These are phyloP conservation scores for Phyllostomus discolor DNA, from an alignment of 2,113 vertebrate genomes.

Conservation along the genomic window DNA sequence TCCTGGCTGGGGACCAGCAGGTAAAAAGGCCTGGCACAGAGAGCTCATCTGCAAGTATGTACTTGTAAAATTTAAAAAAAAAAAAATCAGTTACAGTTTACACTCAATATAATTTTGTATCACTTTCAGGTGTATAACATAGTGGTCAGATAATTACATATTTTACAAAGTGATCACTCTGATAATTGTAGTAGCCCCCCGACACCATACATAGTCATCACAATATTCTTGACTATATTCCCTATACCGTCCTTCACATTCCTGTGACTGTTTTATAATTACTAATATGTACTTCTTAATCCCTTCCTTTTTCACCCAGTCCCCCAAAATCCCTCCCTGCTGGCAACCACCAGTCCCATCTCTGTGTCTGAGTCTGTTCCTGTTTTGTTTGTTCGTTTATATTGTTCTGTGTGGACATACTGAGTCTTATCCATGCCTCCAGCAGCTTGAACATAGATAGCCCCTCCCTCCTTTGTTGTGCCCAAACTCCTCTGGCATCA, in stretches of 20 bases:
- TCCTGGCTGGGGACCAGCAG: not conserved
- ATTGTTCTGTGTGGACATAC: not conserved
- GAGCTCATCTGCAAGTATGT: not conserved
- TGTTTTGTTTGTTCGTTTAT: not conserved
- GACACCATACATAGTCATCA: not conserved
- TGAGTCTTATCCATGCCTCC: not conserved
- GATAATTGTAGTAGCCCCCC: not conserved
- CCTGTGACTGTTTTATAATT: not conserved
- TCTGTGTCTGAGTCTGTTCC: not conserved
- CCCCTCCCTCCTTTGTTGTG: not conserved
- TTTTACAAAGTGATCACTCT: not conserved
- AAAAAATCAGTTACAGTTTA: not conserved
- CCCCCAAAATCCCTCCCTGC: not conserved
- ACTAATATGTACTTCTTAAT: not conserved
- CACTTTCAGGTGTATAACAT: not conserved
- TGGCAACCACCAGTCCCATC: not conserved
- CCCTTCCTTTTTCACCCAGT: not conserved
- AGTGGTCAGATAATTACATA: not conserved
- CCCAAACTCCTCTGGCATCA: not conserved
- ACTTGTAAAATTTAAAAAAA: not conserved
- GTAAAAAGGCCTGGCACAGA: not conserved
- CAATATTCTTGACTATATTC: not conserved
- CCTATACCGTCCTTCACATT: not conserved
- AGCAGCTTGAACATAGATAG: not conserved
- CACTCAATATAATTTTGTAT: not conserved